These are phyloP conservation scores for Colletes collaris DNA, from an alignment of 2,888 invertebrate genomes.

Conservation along the genomic window DNA sequence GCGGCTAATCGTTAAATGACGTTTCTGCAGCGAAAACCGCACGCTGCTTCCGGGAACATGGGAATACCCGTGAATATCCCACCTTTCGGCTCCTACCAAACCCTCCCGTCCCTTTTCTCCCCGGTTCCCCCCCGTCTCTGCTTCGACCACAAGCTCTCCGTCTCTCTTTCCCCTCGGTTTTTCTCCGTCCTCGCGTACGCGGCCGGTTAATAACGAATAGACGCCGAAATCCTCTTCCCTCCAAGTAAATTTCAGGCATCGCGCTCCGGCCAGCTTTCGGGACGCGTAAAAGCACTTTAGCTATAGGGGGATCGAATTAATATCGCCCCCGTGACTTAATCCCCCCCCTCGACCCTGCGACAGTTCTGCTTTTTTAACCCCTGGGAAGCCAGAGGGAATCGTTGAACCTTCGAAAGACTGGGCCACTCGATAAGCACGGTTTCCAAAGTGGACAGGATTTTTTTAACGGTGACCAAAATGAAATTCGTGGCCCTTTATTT, in stretches of 20 bases:
- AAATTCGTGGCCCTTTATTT: too few relatives aligned
- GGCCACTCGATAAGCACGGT: too few relatives aligned
- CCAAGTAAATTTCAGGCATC: slow-evolving; percentile 50
- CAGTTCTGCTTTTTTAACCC: slow-evolving; percentile 21
- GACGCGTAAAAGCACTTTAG: slow-evolving; percentile 57
- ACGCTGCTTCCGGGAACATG: slow-evolving; percentile 48
- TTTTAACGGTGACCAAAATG: too few relatives aligned
- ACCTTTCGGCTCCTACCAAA: slow-evolving; percentile 33
- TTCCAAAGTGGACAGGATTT: too few relatives aligned
- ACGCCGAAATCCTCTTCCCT: slow-evolving; percentile 49
- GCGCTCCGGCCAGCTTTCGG: slow-evolving; percentile 17
- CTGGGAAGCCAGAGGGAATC: background rate
- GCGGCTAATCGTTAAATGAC: slow-evolving; percentile 75
- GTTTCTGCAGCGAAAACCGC: slow-evolving; percentile 64
- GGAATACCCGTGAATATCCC: slow-evolving; percentile 51
- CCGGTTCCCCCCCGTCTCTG: slow-evolving; percentile 21
- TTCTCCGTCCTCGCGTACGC: slow-evolving; percentile 20
- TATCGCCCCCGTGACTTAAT: slow-evolving; percentile 50
- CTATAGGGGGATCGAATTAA: slow-evolving; percentile 50
- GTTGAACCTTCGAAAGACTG: background rate
- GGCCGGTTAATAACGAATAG: slow-evolving; percentile 46
- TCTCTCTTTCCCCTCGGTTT: slow-evolving; percentile 19
- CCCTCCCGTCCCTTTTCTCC: background rate
- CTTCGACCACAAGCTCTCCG: slow-evolving; percentile 3
- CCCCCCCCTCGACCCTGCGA: slow-evolving; percentile 10